phyloP scores from a whole-genome alignment of 2,797 vertebrate species.

The Cichlasoma orientale region DNA sequence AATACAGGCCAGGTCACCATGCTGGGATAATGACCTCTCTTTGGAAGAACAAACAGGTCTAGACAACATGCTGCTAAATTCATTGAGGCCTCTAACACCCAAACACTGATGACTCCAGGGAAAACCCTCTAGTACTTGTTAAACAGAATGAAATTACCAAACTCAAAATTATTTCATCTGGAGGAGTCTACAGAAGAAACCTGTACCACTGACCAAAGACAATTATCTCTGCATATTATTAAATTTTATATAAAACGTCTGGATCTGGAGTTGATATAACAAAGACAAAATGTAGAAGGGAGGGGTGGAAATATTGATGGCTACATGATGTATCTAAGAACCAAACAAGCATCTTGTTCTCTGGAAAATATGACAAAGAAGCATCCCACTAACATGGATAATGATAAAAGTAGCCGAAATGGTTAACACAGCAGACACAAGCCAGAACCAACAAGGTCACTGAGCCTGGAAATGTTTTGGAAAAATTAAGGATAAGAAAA shows the following conservation, averaged over 20 bases:
- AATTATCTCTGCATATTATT: not conserved
- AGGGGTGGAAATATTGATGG: too few relatives aligned
- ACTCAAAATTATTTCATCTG: not conserved
- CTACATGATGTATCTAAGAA: not conserved
- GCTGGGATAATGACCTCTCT: conserved; percentile 43
- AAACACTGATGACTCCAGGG: not conserved
- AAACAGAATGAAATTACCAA: not conserved
- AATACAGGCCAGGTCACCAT: conserved; percentile 17
- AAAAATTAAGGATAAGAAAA: not conserved
- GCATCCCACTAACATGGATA: not conserved
- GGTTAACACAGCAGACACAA: not conserved
- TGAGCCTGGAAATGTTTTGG: not conserved
- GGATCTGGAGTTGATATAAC: not conserved
- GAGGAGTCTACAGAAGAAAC: not conserved
- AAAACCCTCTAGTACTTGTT: not conserved
- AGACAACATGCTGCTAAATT: conserved; percentile 13
- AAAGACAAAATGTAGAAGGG: not conserved
- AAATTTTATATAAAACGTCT: not conserved
- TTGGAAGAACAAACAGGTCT: conserved; percentile 43
- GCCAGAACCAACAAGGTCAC: not conserved
- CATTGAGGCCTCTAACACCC: not conserved
- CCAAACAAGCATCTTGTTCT: not conserved
- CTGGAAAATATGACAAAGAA: not conserved
- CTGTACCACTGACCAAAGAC: not conserved
- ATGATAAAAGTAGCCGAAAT: not conserved